These are phyloP conservation scores for Neogobius melanostomus DNA, from an alignment of 2,113 vertebrate genomes.

Conservation along the genomic window DNA sequence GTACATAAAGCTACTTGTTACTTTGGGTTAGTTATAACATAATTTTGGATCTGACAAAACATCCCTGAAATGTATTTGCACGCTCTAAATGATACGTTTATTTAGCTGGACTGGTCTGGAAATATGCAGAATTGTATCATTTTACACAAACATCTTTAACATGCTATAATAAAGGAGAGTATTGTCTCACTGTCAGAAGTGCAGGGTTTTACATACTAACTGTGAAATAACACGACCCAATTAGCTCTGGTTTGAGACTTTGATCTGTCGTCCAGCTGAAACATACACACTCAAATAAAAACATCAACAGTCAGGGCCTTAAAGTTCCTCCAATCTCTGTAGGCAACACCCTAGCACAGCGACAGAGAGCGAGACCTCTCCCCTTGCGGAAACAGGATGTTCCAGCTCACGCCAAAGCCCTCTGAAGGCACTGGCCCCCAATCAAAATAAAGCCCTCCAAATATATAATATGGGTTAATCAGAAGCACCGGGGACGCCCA, in stretches of 20 bases:
- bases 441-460: conserved; percentile 56
- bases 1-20: no score
- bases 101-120: background rate
- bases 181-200: background rate
- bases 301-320: conserved; percentile 48
- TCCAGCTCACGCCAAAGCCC: conserved; percentile 41
- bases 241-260: conserved; percentile 34
- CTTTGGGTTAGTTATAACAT: no score
- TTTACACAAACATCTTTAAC: background rate
- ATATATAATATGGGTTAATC: conserved; percentile 51
- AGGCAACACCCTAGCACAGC: conserved; percentile 44
- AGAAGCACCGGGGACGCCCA: conserved; percentile 56
- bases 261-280: conserved; percentile 44
- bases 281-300: conserved; percentile 34
- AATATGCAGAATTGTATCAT: background rate
- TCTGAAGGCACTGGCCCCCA: conserved; percentile 42
- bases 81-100: no score
- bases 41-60: no score
- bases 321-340: conserved; percentile 48
- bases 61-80: no score
- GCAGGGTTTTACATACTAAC: conserved; percentile 17
- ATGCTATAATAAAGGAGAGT: background rate
- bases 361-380: conserved; percentile 44
- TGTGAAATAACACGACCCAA: conserved; percentile 19
- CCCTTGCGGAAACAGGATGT: conserved; percentile 72